These are phyloP conservation scores for Portunus trituberculatus DNA, from an alignment of 1,140 invertebrate species.

Conservation along the genomic window DNA sequence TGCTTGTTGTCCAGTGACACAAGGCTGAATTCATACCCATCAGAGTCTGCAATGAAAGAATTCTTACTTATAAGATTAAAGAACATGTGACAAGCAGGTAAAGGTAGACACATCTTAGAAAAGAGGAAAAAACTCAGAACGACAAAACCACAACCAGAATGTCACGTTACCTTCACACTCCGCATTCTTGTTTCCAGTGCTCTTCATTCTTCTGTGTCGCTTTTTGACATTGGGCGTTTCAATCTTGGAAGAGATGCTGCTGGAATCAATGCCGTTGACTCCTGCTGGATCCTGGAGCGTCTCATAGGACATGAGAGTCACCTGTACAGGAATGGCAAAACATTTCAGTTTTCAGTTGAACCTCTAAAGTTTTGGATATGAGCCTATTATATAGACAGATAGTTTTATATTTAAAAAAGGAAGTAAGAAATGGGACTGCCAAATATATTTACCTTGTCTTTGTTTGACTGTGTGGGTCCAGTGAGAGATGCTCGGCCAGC, in stretches of 20 bases:
- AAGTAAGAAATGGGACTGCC: no score
- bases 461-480: constrained; percentile 54
- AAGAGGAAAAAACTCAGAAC: no score
- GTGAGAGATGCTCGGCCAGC: constrained; percentile 62
- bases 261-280: constrained; percentile 79
- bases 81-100: background rate
- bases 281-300: constrained; percentile 85
- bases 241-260: constrained; percentile 78
- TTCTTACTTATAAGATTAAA: background rate
- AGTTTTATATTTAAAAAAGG: no score
- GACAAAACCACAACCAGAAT: background rate
- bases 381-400: no score
- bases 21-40: constrained; percentile 97
- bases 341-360: background rate
- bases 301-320: constrained; percentile 87
- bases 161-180: constrained; percentile 85
- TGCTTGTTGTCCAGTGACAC: constrained; percentile 97
- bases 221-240: constrained; percentile 94
- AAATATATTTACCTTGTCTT: constrained; percentile 44
- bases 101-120: background rate
- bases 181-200: constrained; percentile 88
- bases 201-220: constrained; percentile 89
- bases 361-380: background rate
- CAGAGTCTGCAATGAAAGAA: constrained; percentile 83
- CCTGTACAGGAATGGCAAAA: constrained; percentile 75